A percentile compares a stretch with the other conserved stretches of the same genome.
Conservation (phyloP, 2,888 invertebrate genomes). For the Argyra leucocephala region DNA sequence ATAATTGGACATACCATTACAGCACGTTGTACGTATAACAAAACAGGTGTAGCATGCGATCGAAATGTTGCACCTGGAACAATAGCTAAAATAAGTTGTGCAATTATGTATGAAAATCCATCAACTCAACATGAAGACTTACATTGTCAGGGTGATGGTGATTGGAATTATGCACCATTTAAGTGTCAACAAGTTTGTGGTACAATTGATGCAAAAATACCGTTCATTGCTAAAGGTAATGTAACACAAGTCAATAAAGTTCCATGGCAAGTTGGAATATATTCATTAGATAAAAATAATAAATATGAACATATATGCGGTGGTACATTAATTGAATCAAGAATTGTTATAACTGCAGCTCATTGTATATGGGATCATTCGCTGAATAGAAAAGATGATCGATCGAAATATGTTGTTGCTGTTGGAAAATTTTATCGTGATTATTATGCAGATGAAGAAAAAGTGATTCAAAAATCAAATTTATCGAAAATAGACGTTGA, state of each 20-base stretch:
- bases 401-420: slow-evolving; percentile 19
- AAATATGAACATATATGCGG: slow-evolving; percentile 26
- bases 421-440: slow-evolving; percentile 25
- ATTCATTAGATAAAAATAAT: slow-evolving; percentile 15
- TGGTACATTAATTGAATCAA: slow-evolving; percentile 30
- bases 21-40: slow-evolving; percentile 16
- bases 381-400: background rate
- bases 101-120: slow-evolving; percentile 15
- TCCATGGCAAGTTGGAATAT: slow-evolving; percentile 35
- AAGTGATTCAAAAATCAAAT: slow-evolving; percentile 20
- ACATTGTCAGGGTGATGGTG: slow-evolving; percentile 27
- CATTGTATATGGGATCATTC: slow-evolving; percentile 28
- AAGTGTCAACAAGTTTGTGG: slow-evolving; percentile 32
- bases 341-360: slow-evolving; percentile 28
- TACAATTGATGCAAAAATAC: slow-evolving; percentile 14
- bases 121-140: background rate
- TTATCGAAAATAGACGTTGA: slow-evolving; percentile 22
- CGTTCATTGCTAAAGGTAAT: slow-evolving; percentile 21
- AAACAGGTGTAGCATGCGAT: slow-evolving; percentile 16
- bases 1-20: slow-evolving; percentile 11
- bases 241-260: slow-evolving; percentile 21
- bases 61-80: slow-evolving; percentile 16
- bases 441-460: slow-evolving; percentile 18
- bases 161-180: slow-evolving; percentile 29
- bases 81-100: slow-evolving; percentile 19